Evolutionary conservation across 2,113 vertebrate genomes (phyloP).

Genomic region (Thermophis baileyi): DNA sequence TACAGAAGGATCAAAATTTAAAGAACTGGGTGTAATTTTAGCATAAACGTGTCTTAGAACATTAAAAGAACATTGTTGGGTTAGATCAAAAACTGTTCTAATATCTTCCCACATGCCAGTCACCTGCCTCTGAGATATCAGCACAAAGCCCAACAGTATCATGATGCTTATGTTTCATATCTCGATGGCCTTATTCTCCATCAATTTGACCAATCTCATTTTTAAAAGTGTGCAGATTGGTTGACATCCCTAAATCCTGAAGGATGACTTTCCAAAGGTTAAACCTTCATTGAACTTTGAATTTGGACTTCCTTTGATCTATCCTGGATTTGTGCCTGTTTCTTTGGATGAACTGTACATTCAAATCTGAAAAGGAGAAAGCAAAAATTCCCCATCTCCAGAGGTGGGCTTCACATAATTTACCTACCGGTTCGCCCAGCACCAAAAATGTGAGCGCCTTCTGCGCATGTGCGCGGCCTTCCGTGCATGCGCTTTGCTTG

Average conservation of each 20-base stretch:
- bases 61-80: neutral
- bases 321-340: neutral
- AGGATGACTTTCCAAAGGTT: neutral
- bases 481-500: too few species aligned
- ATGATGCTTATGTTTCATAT: neutral
- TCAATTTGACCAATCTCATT: neutral
- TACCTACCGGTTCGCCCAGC: too few species aligned
- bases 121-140: neutral
- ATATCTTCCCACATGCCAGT: neutral
- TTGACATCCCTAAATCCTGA: neutral
- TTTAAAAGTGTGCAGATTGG: neutral
- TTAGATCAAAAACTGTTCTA: neutral
- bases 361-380: neutral
- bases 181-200: neutral
- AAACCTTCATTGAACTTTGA: neutral
- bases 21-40: neutral
- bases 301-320: neutral
- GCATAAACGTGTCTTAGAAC: neutral
- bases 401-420: too few species aligned
- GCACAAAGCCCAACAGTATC: neutral
- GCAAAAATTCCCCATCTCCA: neutral
- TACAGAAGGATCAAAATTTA: neutral
- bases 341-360: neutral
- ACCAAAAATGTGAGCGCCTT: too few species aligned
- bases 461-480: too few species aligned